Percentiles rank a stretch among this genome's conserved stretches.
phyloP scores from a whole-genome alignment of 2,797 vertebrate species.

The Liasis olivaceus region DNA sequence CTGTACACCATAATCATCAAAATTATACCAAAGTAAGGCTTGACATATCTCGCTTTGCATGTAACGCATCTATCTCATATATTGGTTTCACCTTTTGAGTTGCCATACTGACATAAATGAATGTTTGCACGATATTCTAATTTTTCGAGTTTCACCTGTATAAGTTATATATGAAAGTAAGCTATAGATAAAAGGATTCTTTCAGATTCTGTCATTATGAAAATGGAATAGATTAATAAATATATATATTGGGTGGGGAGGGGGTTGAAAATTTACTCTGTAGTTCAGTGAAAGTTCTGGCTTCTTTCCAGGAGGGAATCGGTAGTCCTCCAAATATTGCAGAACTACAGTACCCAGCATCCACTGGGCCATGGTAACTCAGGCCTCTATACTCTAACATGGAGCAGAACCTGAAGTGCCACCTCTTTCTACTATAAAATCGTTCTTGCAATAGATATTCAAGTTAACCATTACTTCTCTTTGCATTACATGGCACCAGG shows the following conservation, averaged over 20 bases:
- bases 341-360: neutral
- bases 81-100: too few relatives aligned
- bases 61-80: too few relatives aligned
- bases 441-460: neutral
- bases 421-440: neutral
- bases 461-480: neutral
- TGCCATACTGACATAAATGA: too few relatives aligned
- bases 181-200: neutral
- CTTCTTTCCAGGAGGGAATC: neutral
- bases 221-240: neutral
- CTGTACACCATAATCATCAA: too few relatives aligned
- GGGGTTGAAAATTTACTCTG: neutral
- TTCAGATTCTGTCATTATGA: neutral
- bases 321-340: neutral
- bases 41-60: too few relatives aligned
- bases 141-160: too few relatives aligned
- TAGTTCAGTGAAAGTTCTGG: neutral
- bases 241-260: neutral
- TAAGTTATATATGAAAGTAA: neutral
- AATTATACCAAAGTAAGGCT: too few relatives aligned
- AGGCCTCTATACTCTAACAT: neutral
- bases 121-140: too few relatives aligned
- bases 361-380: neutral
- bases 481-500: neutral
- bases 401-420: neutral